These are phyloP conservation scores for Squalus acanthias DNA, from an alignment of 2,797 vertebrate genomes.

Conservation along the genomic window DNA sequence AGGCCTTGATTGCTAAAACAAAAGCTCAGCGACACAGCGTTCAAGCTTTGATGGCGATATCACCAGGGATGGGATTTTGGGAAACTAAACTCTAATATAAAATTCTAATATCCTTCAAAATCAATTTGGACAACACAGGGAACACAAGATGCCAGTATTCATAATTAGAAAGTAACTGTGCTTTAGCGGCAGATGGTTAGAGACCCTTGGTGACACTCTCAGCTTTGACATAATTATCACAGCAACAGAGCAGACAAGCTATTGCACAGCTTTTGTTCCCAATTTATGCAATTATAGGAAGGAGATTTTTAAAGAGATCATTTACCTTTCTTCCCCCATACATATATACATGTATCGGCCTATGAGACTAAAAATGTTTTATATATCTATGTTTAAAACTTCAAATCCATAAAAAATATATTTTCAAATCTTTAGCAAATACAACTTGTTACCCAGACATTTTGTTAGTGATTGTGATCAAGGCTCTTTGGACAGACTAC, in stretches of 20 bases:
- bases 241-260: constrained; percentile 40
- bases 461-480: background rate
- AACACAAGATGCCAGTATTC: constrained; percentile 39
- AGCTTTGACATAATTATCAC: constrained; percentile 40
- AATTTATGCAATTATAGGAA: constrained; percentile 35
- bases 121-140: constrained; percentile 41
- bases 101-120: constrained; percentile 47
- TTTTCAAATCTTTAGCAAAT: background rate
- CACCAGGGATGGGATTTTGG: constrained; percentile 45
- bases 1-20: constrained; percentile 50
- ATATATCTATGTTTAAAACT: background rate
- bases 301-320: constrained; percentile 3
- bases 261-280: background rate
- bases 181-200: constrained; percentile 45
- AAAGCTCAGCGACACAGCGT: constrained; percentile 13
- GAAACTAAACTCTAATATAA: constrained; percentile 44
- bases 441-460: background rate
- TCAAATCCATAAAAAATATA: background rate
- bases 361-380: background rate
- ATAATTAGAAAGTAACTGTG: constrained; percentile 41
- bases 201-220: constrained; percentile 44
- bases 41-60: constrained; percentile 44
- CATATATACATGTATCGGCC: background rate
- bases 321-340: background rate
- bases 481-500: background rate